Base-by-base conservation (phyloP, 1,140 invertebrate species). In the Belonocnema kinseyi region DNA sequence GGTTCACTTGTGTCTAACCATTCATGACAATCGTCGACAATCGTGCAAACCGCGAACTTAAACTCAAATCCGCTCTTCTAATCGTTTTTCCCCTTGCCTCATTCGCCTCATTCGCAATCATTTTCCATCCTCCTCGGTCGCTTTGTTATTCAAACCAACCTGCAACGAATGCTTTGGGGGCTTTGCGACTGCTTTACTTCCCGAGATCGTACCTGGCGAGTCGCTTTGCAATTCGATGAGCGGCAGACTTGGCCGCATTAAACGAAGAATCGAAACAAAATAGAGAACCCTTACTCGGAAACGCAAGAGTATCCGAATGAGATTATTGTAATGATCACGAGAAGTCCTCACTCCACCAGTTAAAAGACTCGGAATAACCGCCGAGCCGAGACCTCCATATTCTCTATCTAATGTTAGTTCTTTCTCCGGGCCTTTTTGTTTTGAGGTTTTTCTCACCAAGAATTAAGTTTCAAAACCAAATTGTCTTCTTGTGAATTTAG, bases 1-100 rank as follows among this genome's bases (percentile, higher is more conserved):
- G 85, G 80, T 86, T 82, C 83, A 87, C 83, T 86, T 88, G 80
- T 77, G 74, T 77, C 80, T 78, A 77, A 80, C 81, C 85, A 86
- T 86, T 86, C 86, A 84, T 85, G 75, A 83, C 79, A 80, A 80
- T 77, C 82, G 73, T 77, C 74, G 84, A 80, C 80, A 75, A 77
- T 73, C 78, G 74, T 77, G 80, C 82, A 75, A 80, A 82, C 79
- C 82, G 72, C 77, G 70, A 72, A 80, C 80, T 81, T 75, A 58
- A 70, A 84, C 61, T 80, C 79, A 74, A 82, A 84, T 74, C 79
- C 78, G 61, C 77, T 76, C 71, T 79, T 81, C 79, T 79, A 77
- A 56, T 53, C 76, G 50, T 77, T 53, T 77, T 78, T 56, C 73
- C 76, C 73, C 77, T 77, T 66, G 33, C 61, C 13, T 33, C 21